Conservation (phyloP, 2,113 vertebrate genomes). For the Helogale parvula region DNA sequence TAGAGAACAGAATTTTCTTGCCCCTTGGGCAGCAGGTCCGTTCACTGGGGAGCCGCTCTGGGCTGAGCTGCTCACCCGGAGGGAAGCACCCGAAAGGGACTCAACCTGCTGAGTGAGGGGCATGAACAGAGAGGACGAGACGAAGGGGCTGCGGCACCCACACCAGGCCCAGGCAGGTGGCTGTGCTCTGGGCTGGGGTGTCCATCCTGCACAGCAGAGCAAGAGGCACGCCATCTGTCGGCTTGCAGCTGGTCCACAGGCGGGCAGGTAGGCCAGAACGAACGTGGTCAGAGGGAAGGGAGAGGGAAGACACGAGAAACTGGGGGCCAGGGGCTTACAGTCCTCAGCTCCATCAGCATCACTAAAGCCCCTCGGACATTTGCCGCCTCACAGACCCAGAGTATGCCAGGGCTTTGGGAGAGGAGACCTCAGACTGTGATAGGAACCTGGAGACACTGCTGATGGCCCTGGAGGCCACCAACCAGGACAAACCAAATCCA, state of each 20-base stretch:
- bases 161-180: not conserved
- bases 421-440: not conserved
- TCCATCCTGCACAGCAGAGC: too few species aligned
- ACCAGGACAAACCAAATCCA: not conserved
- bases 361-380: not conserved
- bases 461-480: not conserved
- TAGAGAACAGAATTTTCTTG: not conserved
- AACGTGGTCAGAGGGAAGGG: not conserved
- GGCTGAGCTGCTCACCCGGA: not conserved
- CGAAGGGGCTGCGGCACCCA: not conserved
- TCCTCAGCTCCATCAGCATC: not conserved
- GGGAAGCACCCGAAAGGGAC: not conserved
- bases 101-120: not conserved
- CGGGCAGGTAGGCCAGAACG: not conserved
- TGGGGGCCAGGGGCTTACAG: not conserved
- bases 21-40: not conserved
- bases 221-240: not conserved
- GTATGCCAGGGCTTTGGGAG: not conserved
- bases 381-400: not conserved
- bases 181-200: not conserved
- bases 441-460: not conserved
- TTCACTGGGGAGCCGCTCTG: fast-evolving
- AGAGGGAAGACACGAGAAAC: not conserved
- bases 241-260: not conserved
- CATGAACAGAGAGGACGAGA: not conserved